Percentiles rank a stretch among this genome's conserved stretches.
These are phyloP conservation scores for Cynopterus sphinx DNA, from an alignment of 2,797 vertebrate genomes.

Conservation along the genomic window DNA sequence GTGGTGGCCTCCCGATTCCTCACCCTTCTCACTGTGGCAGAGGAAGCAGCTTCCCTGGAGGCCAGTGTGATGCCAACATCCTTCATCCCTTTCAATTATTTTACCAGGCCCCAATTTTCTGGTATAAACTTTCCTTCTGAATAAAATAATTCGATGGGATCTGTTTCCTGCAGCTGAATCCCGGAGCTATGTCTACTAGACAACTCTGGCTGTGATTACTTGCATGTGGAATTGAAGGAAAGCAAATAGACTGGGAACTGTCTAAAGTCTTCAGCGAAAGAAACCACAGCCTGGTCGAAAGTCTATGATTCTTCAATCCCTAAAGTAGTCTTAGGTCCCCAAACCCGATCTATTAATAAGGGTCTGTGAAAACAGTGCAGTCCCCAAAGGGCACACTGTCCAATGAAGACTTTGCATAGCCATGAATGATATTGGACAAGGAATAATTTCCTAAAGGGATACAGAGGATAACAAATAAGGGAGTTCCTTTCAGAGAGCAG, in stretches of 20 bases:
- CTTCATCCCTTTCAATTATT: background rate
- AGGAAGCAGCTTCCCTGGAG: background rate
- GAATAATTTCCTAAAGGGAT: background rate
- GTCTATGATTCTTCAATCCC: background rate
- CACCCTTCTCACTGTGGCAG: background rate
- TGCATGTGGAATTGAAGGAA: background rate
- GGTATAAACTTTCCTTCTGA: background rate
- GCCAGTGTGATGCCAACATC: background rate
- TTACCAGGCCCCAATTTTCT: background rate
- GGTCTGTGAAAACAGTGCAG: background rate
- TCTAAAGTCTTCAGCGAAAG: background rate
- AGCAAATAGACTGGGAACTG: background rate
- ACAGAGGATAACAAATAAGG: background rate
- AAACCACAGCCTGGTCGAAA: background rate
- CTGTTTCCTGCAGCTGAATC: conserved; percentile 4
- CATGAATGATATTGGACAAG: background rate
- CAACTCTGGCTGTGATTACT: background rate
- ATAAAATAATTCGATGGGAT: background rate
- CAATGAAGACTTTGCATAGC: background rate
- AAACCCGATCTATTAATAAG: background rate
- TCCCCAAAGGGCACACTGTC: background rate
- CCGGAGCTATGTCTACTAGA: background rate
- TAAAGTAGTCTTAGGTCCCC: background rate
- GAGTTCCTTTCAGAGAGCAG: background rate
- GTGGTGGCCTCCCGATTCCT: background rate